Conservation (phyloP, 2,797 vertebrate species). For the Caiman crocodilus region DNA sequence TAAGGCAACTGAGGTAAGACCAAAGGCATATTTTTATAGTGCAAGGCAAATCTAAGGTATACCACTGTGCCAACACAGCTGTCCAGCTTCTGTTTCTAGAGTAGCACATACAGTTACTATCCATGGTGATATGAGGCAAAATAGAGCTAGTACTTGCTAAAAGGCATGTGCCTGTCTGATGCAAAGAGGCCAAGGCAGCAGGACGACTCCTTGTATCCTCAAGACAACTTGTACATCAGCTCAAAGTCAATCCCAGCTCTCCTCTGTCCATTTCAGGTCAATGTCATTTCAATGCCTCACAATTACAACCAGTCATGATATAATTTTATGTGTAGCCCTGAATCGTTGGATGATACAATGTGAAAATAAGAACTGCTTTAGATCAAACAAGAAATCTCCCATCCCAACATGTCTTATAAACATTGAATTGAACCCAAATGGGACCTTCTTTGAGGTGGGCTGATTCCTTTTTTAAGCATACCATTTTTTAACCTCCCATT, state of each 20-base stretch:
- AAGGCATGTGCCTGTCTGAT: neutral
- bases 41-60: too few species aligned
- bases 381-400: neutral
- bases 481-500: neutral
- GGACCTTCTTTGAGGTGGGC: neutral
- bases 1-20: fast-evolving
- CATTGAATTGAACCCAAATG: neutral
- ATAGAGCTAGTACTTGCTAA: neutral
- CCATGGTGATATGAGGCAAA: neutral
- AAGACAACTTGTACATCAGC: too few species aligned
- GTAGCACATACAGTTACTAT: neutral
- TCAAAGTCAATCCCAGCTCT: too few species aligned
- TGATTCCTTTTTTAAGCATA: neutral
- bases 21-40: too few species aligned
- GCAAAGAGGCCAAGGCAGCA: neutral
- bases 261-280: neutral
- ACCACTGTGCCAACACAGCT: too few species aligned
- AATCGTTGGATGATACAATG: neutral
- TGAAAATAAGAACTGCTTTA: neutral
- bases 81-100: too few species aligned
- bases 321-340: neutral
- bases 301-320: too few species aligned
- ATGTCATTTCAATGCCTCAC: neutral
- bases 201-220: neutral
- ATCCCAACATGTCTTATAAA: neutral